Evolutionary conservation across 1,140 invertebrate genomes (phyloP), one percentile per base, ranked within the genome.

Genomic region (Heliconius hewitsoni): DNA sequence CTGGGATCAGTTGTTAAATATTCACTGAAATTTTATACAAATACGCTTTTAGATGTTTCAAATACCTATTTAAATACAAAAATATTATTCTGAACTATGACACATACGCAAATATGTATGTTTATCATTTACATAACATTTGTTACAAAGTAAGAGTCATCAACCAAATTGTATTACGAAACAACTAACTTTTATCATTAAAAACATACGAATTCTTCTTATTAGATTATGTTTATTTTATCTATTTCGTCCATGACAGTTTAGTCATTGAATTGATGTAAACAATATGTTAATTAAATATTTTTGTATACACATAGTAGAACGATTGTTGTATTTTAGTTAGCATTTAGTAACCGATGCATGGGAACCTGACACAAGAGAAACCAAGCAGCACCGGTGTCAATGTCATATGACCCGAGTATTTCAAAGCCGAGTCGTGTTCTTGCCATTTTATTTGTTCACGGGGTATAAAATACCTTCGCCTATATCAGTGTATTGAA

Each of bases 391-490:
- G 39, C 75, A 72, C 74, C 75, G 77, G 84, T 83, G 84, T 84
- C 83, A 85, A 83, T 85, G 83, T 89, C 87, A 88, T 82, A 81
- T 90, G 89, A 91, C 88, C 89, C 85, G 80, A 82, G 85, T 85
- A 83, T 89, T 87, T 85, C 84, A 87, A 84, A 86, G 84, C 78
- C 85, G 78, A 85, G 81, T 85, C 83, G 83, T 86, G 87, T 84
- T 87, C 83, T 86, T 85, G 86, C 88, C 75, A 85, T 89, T 89
- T 89, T 89, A 89, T 89, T 89, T 89, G 83, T 87, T 84, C 83
- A 77, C 77, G 73, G 81, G 78, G 85, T 83, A 66, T 66, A 80
- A 84, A 86, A 84, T 86, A 50, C 83, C 85, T 87, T 84, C 75
- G 83, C 84, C 84, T 84, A 82, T 82, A 83, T 80, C 78, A 79